A percentile compares a stretch with the other conserved stretches of the same genome.
These are phyloP conservation scores for Octonoba sinensis DNA, from an alignment of 2,888 invertebrate species.

Conservation along the genomic window DNA sequence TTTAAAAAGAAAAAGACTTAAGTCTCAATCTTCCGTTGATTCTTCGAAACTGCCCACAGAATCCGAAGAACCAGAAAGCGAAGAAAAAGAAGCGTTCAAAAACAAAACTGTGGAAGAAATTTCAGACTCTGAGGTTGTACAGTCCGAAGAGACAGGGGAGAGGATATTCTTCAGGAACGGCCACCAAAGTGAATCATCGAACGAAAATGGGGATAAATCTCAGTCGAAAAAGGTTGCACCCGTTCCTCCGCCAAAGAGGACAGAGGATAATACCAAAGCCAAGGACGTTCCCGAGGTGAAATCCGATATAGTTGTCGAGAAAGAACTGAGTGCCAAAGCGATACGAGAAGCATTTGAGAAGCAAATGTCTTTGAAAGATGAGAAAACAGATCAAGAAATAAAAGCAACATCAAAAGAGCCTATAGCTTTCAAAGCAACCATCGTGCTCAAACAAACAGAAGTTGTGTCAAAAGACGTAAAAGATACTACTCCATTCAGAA, in stretches of 20 bases:
- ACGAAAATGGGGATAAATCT: not conserved
- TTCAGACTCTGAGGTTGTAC: constrained; percentile 29
- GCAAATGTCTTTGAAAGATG: constrained; percentile 29
- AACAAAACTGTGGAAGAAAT: not conserved
- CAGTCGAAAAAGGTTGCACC: constrained; percentile 51
- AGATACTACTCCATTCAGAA: constrained; percentile 42
- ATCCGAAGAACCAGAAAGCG: constrained; percentile 18
- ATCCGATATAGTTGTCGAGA: not conserved
- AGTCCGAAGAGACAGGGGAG: constrained; percentile 58
- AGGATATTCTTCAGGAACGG: constrained; percentile 28
- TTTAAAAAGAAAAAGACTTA: constrained; percentile 32
- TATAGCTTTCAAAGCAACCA: constrained; percentile 60
- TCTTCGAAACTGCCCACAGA: constrained; percentile 26
- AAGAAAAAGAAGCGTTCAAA: constrained; percentile 5
- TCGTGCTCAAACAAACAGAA: constrained; percentile 57
- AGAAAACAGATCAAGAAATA: constrained; percentile 21
- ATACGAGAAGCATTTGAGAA: constrained; percentile 35
- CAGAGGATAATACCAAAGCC: constrained; percentile 22
- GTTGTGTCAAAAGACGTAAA: constrained; percentile 45
- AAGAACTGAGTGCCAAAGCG: constrained; percentile 38
- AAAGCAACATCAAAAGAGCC: constrained; percentile 36
- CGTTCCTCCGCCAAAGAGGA: constrained; percentile 42
- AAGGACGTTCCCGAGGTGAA: constrained; percentile 17
- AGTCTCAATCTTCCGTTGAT: constrained; percentile 49
- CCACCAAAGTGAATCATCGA: not conserved